phyloP scores from a whole-genome alignment of 2,888 invertebrate species.

The Xanthorhoe designata region DNA sequence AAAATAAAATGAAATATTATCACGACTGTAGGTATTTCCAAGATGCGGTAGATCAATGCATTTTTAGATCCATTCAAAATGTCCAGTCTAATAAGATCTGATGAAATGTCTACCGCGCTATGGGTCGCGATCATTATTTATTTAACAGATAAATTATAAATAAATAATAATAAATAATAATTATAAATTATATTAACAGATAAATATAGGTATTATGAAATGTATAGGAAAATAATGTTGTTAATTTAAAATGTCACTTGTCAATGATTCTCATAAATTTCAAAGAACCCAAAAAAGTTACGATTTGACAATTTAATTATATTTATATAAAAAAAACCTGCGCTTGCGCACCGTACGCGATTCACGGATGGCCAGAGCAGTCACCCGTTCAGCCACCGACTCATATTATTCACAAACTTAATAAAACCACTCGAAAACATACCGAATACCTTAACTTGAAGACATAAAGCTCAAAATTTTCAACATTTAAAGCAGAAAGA shows the following conservation, averaged over 20 bases:
- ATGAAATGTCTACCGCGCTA: too few relatives aligned
- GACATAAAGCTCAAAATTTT: slow-evolving; percentile 41
- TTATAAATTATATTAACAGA: too few relatives aligned
- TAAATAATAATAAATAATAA: too few relatives aligned
- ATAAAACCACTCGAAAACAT: slow-evolving; percentile 34
- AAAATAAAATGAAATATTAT: too few relatives aligned
- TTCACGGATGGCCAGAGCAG: slow-evolving; percentile 74
- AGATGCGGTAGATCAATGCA: too few relatives aligned
- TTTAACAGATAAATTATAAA: too few relatives aligned
- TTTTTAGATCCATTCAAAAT: too few relatives aligned
- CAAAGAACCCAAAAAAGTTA: not conserved
- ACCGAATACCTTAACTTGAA: slow-evolving; percentile 31
- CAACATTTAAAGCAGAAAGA: slow-evolving; percentile 21
- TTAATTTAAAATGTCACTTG: not conserved
- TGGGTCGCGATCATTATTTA: too few relatives aligned
- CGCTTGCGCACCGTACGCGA: slow-evolving; percentile 66
- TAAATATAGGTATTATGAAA: too few relatives aligned
- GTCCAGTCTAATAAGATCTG: too few relatives aligned
- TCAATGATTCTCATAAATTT: not conserved
- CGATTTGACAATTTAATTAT: slow-evolving; percentile 12
- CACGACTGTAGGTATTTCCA: too few relatives aligned
- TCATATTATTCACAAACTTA: slow-evolving; percentile 61
- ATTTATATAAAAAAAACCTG: slow-evolving; percentile 37
- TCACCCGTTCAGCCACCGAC: slow-evolving; percentile 64
- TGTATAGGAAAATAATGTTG: too few relatives aligned